Evolutionary conservation across 2,797 vertebrate genomes (phyloP).

Genomic region (Merluccius polli): DNA sequence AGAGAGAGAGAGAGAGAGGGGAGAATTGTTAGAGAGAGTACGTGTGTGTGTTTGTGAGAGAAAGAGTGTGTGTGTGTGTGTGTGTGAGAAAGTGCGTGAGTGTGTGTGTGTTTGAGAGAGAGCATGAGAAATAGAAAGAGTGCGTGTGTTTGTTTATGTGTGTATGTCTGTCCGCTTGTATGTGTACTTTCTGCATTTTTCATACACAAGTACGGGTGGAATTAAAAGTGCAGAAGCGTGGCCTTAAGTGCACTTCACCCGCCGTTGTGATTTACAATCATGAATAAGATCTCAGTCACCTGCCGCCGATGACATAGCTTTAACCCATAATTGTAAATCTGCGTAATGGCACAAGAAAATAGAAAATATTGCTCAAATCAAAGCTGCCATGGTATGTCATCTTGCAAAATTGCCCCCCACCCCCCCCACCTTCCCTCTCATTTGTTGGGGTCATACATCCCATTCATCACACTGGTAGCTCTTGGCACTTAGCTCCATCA

Average conservation of each 20-base stretch:
- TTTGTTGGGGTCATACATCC: slow-evolving; percentile 41
- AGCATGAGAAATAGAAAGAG: too few relatives aligned
- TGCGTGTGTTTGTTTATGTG: background rate
- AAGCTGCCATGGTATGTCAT: slow-evolving; percentile 27
- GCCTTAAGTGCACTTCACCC: slow-evolving; percentile 4
- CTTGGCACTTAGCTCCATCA: slow-evolving; percentile 29
- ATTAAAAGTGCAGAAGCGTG: background rate
- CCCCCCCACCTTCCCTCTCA: slow-evolving; percentile 34
- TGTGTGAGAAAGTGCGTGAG: background rate
- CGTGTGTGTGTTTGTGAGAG: background rate
- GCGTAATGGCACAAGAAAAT: slow-evolving; percentile 10
- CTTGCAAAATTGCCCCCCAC: slow-evolving; percentile 25
- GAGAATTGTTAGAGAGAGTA: too few relatives aligned
- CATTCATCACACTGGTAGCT: slow-evolving; percentile 31
- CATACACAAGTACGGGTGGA: background rate
- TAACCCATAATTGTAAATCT: slow-evolving; percentile 21
- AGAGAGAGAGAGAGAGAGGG: background rate
- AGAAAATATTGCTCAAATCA: slow-evolving; percentile 35
- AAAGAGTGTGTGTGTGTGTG: background rate
- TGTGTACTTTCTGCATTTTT: background rate
- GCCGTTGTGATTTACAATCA: slow-evolving; percentile 23
- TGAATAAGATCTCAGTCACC: slow-evolving; percentile 26
- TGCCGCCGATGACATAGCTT: slow-evolving; percentile 11
- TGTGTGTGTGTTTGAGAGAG: background rate
- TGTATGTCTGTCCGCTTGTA: background rate